Percentiles rank a stretch among this genome's conserved stretches.
phyloP scores from a whole-genome alignment of 2,113 vertebrate species.

The Pampusana beccarii region DNA sequence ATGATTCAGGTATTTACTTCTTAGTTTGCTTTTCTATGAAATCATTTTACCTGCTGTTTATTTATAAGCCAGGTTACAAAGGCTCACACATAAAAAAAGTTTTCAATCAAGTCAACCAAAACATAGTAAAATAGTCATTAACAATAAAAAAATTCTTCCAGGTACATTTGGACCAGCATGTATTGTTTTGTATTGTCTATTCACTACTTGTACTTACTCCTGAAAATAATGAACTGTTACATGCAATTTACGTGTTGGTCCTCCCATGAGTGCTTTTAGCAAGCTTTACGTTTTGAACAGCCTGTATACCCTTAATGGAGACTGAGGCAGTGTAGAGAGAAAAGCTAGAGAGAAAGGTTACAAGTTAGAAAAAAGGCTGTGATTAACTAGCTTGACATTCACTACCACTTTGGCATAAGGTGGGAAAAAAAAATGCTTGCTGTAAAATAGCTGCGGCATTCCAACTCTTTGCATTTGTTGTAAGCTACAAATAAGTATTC shows the following conservation, averaged over 20 bases:
- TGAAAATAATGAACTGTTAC: constrained; percentile 58
- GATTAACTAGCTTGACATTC: constrained; percentile 68
- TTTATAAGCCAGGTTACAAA: background rate
- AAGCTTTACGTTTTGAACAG: constrained; percentile 31
- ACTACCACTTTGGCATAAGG: background rate
- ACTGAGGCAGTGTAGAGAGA: constrained; percentile 9
- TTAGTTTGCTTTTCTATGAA: background rate
- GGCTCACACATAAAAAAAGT: background rate
- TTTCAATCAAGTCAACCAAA: background rate
- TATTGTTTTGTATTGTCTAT: background rate
- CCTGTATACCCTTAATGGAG: constrained; percentile 37
- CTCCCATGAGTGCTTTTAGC: constrained; percentile 63
- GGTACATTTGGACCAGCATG: background rate
- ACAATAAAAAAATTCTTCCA: background rate
- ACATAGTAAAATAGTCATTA: background rate
- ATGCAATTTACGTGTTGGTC: constrained; percentile 33
- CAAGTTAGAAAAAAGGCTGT: background rate
- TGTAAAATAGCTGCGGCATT: background rate
- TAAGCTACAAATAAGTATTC: background rate
- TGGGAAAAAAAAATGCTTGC: background rate
- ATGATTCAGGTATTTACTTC: background rate
- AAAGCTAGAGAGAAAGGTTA: constrained; percentile 48
- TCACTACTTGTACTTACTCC: background rate
- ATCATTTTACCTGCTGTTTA: background rate
- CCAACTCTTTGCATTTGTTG: background rate